Percentiles rank a stretch among this genome's conserved stretches.
Conservation (phyloP, 2,113 vertebrate genomes). For the Leptobrachium ailaonicum region DNA sequence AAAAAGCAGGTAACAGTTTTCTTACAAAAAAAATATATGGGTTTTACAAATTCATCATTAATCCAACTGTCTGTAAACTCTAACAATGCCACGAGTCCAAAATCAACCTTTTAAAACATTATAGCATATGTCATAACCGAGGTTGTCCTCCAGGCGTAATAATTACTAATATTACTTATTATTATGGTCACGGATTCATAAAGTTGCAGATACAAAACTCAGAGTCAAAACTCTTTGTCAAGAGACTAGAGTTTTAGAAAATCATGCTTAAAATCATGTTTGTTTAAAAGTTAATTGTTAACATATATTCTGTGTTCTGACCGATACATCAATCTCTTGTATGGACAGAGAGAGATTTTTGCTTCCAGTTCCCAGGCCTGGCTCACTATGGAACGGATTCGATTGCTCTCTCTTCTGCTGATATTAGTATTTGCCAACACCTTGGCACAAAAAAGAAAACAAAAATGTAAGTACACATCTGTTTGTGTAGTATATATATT, state of each 20-base stretch:
- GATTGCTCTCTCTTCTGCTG: slow-evolving; percentile 54
- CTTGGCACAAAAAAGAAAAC: slow-evolving; percentile 53
- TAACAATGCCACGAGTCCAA: no score
- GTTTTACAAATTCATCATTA: no score
- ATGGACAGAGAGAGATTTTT: slow-evolving; percentile 51
- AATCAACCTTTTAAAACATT: no score
- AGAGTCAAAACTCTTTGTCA: no score
- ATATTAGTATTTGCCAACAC: slow-evolving; percentile 52
- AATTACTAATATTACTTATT: no score
- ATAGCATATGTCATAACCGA: no score
- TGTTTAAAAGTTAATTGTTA: slow-evolving; percentile 72
- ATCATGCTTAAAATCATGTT: slow-evolving; percentile 3
- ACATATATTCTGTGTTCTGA: slow-evolving; percentile 54
- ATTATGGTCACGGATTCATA: no score
- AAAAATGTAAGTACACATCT: slow-evolving; percentile 63
- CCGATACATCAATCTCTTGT: slow-evolving; percentile 51
- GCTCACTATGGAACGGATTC: slow-evolving; percentile 62
- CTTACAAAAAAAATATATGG: no score
- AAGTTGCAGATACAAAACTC: not conserved
- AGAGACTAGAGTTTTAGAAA: slow-evolving; percentile 46
- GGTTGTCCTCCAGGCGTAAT: no score
- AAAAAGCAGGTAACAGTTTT: no score
- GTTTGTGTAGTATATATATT: not conserved
- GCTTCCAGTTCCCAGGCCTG: slow-evolving; percentile 23
- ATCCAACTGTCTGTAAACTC: no score